Evolutionary conservation across 2,888 invertebrate species (phyloP).

Genomic region (Piscicola geometra): DNA sequence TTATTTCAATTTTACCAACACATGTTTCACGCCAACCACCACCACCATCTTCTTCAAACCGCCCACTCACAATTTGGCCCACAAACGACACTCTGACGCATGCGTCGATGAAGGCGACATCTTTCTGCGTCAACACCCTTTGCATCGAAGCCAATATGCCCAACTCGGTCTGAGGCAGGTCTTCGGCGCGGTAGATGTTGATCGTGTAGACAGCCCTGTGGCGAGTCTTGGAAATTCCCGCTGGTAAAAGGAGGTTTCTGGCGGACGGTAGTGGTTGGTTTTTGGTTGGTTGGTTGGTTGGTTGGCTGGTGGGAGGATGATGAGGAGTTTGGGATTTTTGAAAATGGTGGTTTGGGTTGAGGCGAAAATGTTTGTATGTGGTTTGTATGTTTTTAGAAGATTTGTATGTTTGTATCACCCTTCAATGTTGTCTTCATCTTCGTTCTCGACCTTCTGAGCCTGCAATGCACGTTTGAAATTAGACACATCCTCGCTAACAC

Average conservation of each 20-base stretch:
- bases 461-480: constrained; percentile 17
- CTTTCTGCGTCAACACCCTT: constrained; percentile 40
- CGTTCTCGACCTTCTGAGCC: constrained; percentile 59
- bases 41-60: too few species aligned
- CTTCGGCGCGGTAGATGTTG: constrained; percentile 43
- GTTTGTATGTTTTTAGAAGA: too few species aligned
- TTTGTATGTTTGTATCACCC: too few species aligned
- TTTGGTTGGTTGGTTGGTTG: too few species aligned
- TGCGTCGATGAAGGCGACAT: constrained; percentile 44
- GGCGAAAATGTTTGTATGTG: too few species aligned
- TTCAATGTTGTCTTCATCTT: constrained; percentile 83
- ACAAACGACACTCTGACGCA: constrained; percentile 43
- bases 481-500: not conserved
- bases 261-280: not conserved
- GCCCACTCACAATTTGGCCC: constrained; percentile 42
- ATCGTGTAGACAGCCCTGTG: constrained; percentile 43
- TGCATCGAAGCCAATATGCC: constrained; percentile 44
- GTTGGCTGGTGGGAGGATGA: too few species aligned
- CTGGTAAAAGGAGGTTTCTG: constrained; percentile 45
- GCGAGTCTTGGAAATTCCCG: constrained; percentile 43
- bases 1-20: too few species aligned
- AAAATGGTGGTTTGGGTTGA: too few species aligned
- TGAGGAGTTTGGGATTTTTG: too few species aligned
- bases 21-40: too few species aligned
- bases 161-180: constrained; percentile 44